A percentile compares a stretch with the other conserved stretches of the same genome.
phyloP scores from a whole-genome alignment of 2,113 vertebrate genomes.

The Heterotilapia buettikoferi region DNA sequence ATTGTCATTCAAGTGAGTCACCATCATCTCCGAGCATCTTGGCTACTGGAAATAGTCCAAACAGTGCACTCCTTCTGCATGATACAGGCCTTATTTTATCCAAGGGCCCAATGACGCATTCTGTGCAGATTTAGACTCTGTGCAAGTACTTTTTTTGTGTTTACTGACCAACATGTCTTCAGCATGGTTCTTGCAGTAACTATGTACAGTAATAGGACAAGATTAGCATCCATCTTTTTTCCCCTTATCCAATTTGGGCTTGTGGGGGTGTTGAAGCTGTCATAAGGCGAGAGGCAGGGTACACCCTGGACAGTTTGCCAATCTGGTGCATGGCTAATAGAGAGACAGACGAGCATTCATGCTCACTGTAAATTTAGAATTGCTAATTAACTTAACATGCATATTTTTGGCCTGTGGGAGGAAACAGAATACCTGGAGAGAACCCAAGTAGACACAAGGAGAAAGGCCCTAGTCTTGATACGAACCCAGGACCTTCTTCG shows the following conservation, averaged over 20 bases:
- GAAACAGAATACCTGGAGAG: not conserved
- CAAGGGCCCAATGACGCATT: slow-evolving; percentile 20
- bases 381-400: not conserved
- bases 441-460: not conserved
- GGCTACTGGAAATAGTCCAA: not conserved
- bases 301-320: not conserved
- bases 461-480: not conserved
- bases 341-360: not conserved
- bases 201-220: not conserved
- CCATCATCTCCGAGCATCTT: not conserved
- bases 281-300: not conserved
- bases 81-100: slow-evolving; percentile 18
- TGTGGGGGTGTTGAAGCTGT: not conserved
- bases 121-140: slow-evolving; percentile 47
- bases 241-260: not conserved
- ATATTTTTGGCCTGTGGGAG: not conserved
- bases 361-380: not conserved
- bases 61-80: not conserved
- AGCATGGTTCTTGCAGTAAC: not conserved
- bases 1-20: not conserved
- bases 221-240: not conserved
- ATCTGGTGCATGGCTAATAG: not conserved
- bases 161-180: slow-evolving; percentile 39
- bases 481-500: not conserved
- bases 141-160: not conserved